Evolutionary conservation across 2,888 invertebrate species (phyloP), one percentile per base, ranked within the genome.

Genomic region (Chymomyza fuscimana): DNA sequence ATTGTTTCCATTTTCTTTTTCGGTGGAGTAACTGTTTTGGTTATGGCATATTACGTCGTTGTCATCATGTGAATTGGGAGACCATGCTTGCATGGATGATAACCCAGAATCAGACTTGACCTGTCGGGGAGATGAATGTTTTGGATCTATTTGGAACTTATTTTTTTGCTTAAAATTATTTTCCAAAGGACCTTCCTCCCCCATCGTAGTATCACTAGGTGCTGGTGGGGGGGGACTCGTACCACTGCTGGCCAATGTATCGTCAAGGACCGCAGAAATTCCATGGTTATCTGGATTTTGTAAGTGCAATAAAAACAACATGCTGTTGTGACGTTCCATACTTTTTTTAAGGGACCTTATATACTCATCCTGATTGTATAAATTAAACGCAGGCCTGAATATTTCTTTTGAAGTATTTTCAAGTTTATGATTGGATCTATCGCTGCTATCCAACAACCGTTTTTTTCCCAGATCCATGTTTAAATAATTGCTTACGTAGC

Each of bases 1-100:
- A 51, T 74, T 58, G 5, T 76, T 78, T 4, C 73, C 56, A 5
- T 79, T 78, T 36, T 79, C 70, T 40, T 76, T 74, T 59, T 86
- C 84, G 16, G 56, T 64, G 4, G 75, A 51, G 50, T 77, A 76
- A 2, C 70, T 74, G 73, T 78, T 86, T 15, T 60, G 66, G 19
- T 71, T 74, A n/a, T 67, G 63, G 15, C 58, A 61, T 12, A 63
- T 67, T 6, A 64, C 29, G 54, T 16, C 0, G 2, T 10, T 54
- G 3, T 54, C 22, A 22, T n/a, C 19, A 54, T 15, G 96, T 0
- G 96, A 96, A 32, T 95, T 95, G 4, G 96, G 96, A 46, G 96
- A 96, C 92, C 96, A 96, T 5, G 96, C 96, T 88, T 96, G 96
- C 95, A 97, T 95, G 6, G 97, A 97, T 0, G 96, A 96, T 64